Evolutionary conservation across 2,797 vertebrate genomes (phyloP).

Genomic region (Oophaga sylvatica): DNA sequence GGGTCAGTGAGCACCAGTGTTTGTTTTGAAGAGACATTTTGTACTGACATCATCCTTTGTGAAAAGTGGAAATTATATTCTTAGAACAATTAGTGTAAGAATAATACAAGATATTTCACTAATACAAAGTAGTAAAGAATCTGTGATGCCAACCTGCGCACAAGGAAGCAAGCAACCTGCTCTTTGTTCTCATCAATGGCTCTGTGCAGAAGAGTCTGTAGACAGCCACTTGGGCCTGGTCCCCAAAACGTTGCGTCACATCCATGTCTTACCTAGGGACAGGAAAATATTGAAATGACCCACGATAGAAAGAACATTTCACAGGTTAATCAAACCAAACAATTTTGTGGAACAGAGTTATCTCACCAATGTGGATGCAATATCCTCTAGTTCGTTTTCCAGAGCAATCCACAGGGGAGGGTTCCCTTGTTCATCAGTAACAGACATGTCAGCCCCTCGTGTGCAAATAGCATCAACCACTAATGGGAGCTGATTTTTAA

Average conservation of each 20-base stretch:
- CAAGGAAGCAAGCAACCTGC: constrained; percentile 89
- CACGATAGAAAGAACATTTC: background rate
- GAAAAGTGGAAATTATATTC: no score
- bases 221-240: constrained; percentile 87
- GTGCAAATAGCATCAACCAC: constrained; percentile 98
- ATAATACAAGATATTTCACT: background rate
- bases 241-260: constrained; percentile 96
- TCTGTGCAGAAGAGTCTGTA: constrained; percentile 92
- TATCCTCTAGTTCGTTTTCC: constrained; percentile 89
- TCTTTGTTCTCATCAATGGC: constrained; percentile 96
- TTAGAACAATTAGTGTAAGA: background rate
- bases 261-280: constrained; percentile 89
- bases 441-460: constrained; percentile 95
- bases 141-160: constrained; percentile 85
- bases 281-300: background rate
- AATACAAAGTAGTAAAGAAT: background rate
- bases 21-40: no score
- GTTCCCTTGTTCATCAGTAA: constrained; percentile 90
- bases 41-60: no score
- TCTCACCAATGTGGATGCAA: constrained; percentile 94
- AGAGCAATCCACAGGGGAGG: constrained; percentile 94
- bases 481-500: constrained; percentile 93
- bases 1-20: no score
- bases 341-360: background rate
- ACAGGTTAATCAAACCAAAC: background rate